A percentile compares a stretch with the other conserved stretches of the same genome.
phyloP scores from a whole-genome alignment of 2,113 vertebrate species.

The Phyllostomus hastatus region DNA sequence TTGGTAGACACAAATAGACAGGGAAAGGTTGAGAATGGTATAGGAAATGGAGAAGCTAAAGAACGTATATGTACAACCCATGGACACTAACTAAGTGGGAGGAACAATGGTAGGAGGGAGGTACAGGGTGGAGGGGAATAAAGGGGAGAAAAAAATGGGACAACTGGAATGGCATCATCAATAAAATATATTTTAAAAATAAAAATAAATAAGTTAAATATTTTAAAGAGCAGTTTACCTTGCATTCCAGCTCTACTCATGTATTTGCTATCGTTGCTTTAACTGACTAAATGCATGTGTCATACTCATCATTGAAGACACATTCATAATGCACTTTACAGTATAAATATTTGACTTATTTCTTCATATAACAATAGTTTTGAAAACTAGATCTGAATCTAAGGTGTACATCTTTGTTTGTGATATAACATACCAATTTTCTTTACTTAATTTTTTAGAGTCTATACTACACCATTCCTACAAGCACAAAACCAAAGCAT shows the following conservation, averaged over 20 bases:
- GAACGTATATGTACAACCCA: no score
- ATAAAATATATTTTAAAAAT: background rate
- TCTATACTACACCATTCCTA: background rate
- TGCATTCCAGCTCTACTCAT: background rate
- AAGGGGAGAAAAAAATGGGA: no score
- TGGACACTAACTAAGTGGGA: no score
- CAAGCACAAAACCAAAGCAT: background rate
- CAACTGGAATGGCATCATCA: no score
- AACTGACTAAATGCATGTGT: background rate
- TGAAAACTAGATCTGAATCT: background rate
- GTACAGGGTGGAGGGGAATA: no score
- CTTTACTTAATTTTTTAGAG: background rate
- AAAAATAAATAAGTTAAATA: no score
- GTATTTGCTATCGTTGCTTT: background rate
- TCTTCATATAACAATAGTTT: background rate
- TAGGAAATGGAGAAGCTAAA: no score
- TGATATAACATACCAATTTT: background rate
- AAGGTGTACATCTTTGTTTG: background rate
- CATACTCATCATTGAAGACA: background rate
- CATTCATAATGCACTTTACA: background rate
- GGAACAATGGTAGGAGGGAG: no score
- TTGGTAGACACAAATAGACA: no score
- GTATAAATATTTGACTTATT: constrained; percentile 20
- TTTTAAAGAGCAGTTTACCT: no score
- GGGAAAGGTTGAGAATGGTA: no score